Percentiles rank a stretch among this genome's conserved stretches.
Evolutionary conservation across 2,888 invertebrate species (phyloP).

Genomic region (Microplitis deprimator): DNA sequence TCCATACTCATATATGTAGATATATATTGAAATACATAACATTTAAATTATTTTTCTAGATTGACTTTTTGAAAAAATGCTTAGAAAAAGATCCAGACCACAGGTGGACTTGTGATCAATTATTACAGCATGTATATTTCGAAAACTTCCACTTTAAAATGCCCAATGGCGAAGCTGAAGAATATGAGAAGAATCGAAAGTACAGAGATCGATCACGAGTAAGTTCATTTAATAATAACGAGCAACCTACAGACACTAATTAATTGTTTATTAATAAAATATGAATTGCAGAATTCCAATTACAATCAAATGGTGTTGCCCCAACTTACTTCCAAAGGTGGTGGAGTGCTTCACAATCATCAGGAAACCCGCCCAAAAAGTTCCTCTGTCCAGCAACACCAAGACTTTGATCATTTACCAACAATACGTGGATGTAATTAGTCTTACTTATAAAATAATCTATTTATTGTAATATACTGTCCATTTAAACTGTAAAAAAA

Average conservation of each 20-base stretch:
- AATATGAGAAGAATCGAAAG: conserved; percentile 75
- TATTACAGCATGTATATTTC: conserved; percentile 92
- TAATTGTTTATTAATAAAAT: conserved; percentile 60
- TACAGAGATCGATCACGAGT: conserved; percentile 78
- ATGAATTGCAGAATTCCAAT: conserved; percentile 68
- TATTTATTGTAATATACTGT: conserved; percentile 37
- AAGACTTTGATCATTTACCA: conserved; percentile 80
- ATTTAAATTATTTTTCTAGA: conserved; percentile 53
- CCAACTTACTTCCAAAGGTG: conserved; percentile 76
- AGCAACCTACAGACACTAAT: not conserved
- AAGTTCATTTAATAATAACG: conserved; percentile 53
- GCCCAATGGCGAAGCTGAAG: conserved; percentile 80
- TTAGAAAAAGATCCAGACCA: conserved; percentile 94
- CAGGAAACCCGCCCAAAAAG: conserved; percentile 64
- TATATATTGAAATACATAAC: conserved; percentile 22
- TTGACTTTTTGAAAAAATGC: conserved; percentile 83
- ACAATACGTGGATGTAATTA: conserved; percentile 78
- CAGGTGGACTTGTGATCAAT: conserved; percentile 92
- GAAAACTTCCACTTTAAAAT: conserved; percentile 88
- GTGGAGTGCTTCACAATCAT: conserved; percentile 71
- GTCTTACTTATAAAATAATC: conserved; percentile 46
- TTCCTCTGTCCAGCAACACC: conserved; percentile 70
- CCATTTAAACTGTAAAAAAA: not conserved
- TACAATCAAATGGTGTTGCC: conserved; percentile 78
- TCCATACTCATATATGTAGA: conserved; percentile 5